Evolutionary conservation across 2,797 vertebrate genomes (phyloP), one percentile per base, ranked within the genome.

Genomic region (Alfaro cultratus): DNA sequence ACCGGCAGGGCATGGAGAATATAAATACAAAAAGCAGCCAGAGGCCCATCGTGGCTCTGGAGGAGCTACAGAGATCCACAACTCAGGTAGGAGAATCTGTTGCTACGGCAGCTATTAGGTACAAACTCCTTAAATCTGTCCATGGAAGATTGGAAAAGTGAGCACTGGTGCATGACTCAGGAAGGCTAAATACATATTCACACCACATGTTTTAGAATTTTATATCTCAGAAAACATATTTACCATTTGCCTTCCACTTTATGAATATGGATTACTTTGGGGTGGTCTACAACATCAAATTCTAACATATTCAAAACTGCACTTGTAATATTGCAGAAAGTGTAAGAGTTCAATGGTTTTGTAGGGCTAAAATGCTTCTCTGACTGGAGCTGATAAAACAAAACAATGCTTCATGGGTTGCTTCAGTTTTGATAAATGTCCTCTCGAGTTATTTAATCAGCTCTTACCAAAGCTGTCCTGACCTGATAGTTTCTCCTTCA

Each of bases 401-500:
- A 82, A 74, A 5, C 34, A 73, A 1, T 34, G 10, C 21, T 70
- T 77, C 21, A 47, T 2, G 23, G 43, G 26, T 36, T 36, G 39
- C 49, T 80, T 80, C 41, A 15, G 51, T 79, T 77, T 88, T 34
- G 51, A 83, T 39, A 46, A 53, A 53, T 53, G 43, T 49, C 13
- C 31, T 21, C 34, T 78, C 23, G 74, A 80, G 64, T 39, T 36
- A 85, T 70, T 41, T 49, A 79, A 87, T 21, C 47, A 55, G 72
- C 62, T 79, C 39, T 70, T 55, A 73, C 2, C 31, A 29, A 62
- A 75, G 62, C 34, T 77, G 78, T 64, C 46, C 80, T 82, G 73
- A 78, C 71, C 81, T 75, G 74, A 86, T 80, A 81, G 75, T 43
- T 57, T 81, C 82, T 82, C 80, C 76, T 72, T 81, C 51, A 57